Evolutionary conservation across 2,113 vertebrate genomes (phyloP).

Genomic region (Misgurnus anguillicaudatus): DNA sequence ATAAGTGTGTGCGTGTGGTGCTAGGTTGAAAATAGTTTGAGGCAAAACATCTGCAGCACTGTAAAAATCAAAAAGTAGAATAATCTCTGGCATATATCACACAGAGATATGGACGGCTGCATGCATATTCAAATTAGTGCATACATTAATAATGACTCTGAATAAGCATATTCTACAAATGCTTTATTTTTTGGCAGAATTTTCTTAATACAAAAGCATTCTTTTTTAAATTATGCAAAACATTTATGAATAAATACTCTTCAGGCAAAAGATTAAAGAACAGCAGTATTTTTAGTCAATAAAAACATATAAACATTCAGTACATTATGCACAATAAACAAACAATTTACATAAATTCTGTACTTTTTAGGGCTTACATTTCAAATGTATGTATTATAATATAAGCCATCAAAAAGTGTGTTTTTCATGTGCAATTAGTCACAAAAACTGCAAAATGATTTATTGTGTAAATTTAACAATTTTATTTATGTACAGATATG

Average conservation of each 20-base stretch:
- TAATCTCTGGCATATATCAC: neutral
- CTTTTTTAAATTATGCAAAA: neutral
- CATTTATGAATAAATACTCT: neutral
- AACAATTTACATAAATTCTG: neutral
- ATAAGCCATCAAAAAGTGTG: too few relatives aligned
- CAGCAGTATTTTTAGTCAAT: neutral
- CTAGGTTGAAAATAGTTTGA: neutral
- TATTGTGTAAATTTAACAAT: too few relatives aligned
- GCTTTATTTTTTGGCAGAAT: neutral
- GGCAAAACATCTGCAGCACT: neutral
- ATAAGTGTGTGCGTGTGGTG: neutral
- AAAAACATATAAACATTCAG: too few relatives aligned
- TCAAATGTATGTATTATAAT: too few relatives aligned
- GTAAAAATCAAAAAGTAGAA: neutral
- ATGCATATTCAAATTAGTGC: neutral
- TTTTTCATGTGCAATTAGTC: too few relatives aligned
- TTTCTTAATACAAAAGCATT: conserved; percentile 2
- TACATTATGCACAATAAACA: too few relatives aligned
- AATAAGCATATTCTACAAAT: neutral
- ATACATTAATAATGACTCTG: neutral
- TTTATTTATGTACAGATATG: too few relatives aligned
- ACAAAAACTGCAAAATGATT: too few relatives aligned
- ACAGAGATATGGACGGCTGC: neutral
- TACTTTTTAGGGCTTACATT: too few relatives aligned
- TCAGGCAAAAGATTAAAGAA: neutral